Conservation (phyloP, 2,113 vertebrate genomes). For the Crypturellus undulatus region DNA sequence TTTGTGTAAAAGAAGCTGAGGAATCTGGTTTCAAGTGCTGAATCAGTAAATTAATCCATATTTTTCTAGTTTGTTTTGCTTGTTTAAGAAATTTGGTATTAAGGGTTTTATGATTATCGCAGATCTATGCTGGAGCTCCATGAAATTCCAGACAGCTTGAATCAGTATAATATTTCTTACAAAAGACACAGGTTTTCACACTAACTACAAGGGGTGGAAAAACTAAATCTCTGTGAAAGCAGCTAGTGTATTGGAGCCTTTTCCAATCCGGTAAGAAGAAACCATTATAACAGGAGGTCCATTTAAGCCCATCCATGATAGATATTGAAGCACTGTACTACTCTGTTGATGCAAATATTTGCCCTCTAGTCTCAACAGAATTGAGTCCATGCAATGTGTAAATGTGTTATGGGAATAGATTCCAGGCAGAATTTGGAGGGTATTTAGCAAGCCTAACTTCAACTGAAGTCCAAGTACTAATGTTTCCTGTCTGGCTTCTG, state of each 20-base stretch:
- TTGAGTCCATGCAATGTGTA: neutral
- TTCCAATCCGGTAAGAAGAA: neutral
- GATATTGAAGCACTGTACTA: neutral
- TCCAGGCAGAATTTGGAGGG: neutral
- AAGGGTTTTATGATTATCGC: neutral
- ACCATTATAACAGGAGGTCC: fast-evolving
- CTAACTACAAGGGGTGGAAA: neutral
- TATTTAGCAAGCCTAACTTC: neutral
- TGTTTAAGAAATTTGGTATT: neutral
- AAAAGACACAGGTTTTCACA: neutral
- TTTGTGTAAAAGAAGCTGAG: neutral
- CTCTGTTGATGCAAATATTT: neutral
- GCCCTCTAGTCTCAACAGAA: neutral
- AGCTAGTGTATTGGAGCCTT: neutral
- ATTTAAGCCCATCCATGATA: neutral
- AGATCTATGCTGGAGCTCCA: neutral
- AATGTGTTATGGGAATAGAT: neutral
- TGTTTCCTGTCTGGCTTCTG: neutral
- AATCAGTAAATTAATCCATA: neutral
- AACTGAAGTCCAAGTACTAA: neutral
- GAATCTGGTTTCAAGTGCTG: neutral
- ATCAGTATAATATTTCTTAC: neutral
- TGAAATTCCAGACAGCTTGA: neutral
- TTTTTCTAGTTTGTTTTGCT: neutral
- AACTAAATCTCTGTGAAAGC: neutral